A percentile compares a stretch with the other conserved stretches of the same genome.
phyloP scores from a whole-genome alignment of 2,888 invertebrate species.

The Drosophila recens region DNA sequence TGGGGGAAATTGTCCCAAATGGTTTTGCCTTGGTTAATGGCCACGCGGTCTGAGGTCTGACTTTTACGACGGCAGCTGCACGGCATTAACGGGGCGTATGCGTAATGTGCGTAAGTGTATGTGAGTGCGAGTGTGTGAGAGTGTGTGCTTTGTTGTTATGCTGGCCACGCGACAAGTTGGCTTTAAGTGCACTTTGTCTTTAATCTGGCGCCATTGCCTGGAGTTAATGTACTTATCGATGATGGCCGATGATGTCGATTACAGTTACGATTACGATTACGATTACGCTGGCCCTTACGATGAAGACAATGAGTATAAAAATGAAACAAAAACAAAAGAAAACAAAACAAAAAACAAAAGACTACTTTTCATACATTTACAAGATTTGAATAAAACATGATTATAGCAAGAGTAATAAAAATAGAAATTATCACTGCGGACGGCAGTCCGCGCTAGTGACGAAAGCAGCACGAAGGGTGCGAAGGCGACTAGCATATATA shows the following conservation, averaged over 20 bases:
- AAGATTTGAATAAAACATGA: too few relatives aligned
- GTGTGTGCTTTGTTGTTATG: constrained; percentile 46
- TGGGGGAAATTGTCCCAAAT: constrained; percentile 45
- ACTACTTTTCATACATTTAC: too few relatives aligned
- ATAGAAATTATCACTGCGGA: too few relatives aligned
- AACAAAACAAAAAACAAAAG: too few relatives aligned
- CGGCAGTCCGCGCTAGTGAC: too few relatives aligned
- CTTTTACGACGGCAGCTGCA: constrained; percentile 49
- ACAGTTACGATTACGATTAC: constrained; percentile 24
- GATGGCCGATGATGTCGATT: constrained; percentile 46
- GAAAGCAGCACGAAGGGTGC: too few relatives aligned
- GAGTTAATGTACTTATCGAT: constrained; percentile 67
- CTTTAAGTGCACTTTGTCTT: constrained; percentile 73
- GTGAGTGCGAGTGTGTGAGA: not conserved
- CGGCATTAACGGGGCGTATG: constrained; percentile 66
- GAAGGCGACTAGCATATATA: too few relatives aligned
- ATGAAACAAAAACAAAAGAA: not conserved
- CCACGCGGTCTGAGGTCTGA: constrained; percentile 36
- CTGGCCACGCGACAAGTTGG: constrained; percentile 49
- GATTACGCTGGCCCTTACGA: constrained; percentile 6
- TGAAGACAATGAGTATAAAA: constrained; percentile 1
- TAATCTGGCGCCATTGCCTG: constrained; percentile 56
- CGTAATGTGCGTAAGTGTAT: constrained; percentile 46
- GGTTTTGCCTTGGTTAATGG: constrained; percentile 63
- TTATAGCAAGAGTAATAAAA: too few relatives aligned